Evolutionary conservation across 2,797 vertebrate genomes (phyloP).

Genomic region (Phataginus tetradactyla): DNA sequence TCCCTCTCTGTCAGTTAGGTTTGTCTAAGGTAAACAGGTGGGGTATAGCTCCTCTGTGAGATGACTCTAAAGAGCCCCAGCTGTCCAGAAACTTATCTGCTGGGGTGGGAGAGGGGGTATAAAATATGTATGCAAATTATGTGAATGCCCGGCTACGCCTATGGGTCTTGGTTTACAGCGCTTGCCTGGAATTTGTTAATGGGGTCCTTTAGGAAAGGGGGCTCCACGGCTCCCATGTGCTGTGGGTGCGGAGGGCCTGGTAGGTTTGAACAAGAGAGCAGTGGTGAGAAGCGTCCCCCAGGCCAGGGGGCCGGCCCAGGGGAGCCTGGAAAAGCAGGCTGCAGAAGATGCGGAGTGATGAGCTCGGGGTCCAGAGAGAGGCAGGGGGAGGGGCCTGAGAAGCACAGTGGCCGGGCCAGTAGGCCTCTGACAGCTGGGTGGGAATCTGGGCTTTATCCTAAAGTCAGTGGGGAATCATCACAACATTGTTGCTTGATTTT

Average conservation of each 20-base stretch:
- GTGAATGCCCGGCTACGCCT: not conserved
- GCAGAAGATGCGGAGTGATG: accelerated
- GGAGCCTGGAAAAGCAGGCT: not conserved
- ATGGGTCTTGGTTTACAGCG: not conserved
- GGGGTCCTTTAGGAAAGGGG: not conserved
- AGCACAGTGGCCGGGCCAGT: too few relatives aligned
- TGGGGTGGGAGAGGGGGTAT: not conserved
- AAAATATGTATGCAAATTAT: not conserved
- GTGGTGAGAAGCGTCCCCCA: not conserved
- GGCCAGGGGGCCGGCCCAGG: not conserved
- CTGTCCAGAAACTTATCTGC: not conserved
- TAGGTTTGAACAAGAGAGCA: not conserved
- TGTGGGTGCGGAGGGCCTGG: not conserved
- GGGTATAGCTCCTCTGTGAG: not conserved
- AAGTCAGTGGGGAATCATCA: not conserved
- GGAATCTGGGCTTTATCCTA: not conserved
- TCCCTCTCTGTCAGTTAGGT: not conserved
- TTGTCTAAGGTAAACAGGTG: constrained; percentile 4
- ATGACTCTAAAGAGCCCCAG: not conserved
- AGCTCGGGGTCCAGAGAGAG: not conserved
- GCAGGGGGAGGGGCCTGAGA: not conserved
- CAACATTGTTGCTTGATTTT: not conserved
- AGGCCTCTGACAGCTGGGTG: not conserved
- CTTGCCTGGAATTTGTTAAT: not conserved
- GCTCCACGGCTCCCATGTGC: accelerated